Base-by-base conservation (phyloP, 2,888 invertebrate species). In the Xestia sexstrigata region DNA sequence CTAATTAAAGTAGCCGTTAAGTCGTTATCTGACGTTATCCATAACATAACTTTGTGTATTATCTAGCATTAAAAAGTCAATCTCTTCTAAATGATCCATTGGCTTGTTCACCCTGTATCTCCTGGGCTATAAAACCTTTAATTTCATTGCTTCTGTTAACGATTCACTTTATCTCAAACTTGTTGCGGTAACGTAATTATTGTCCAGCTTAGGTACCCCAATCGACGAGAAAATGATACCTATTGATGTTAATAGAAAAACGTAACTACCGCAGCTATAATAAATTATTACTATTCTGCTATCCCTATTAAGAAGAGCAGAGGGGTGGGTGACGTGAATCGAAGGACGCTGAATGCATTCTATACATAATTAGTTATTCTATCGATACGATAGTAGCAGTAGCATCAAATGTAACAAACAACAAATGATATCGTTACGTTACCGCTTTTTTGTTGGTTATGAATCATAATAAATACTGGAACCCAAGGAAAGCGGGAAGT, bases 271-370 rank as follows among this genome's bases (percentile, higher is more conserved):
- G 39, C 26, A 77, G 15, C 58, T 42, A n/a, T n/a, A 71, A 63
- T 60, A 17, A 26, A 20, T 42, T 47, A 26, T 26, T 45, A 35
- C 17, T 39, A 47, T 73, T 52, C 9, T 60, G 66, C 80, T 74
- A 15, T 30, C 30, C 39, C 23, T 80, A 39, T 45, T n/a, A n/a
- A n/a, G 23, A 30, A 5, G 7, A 26, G 23, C 6, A 23, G 35
- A 13, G 49, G 49, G 45, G 66, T 76, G 76, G 30, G 70, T 17
- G 60, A 80, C 55, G 70, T 17, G 60, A 80, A 47, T 66, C 30
- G 70, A 81, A 67, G 76, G 76, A 67, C 66, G 30, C 52, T 70
- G 70, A 55, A 60, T 81, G 81, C 70, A 70, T 66, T 81, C 17
- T 55, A 74, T 68, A 67, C 67, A 55, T 74, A 52, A 66, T 45